Evolutionary conservation across 2,888 invertebrate species (phyloP).

Genomic region (Mythimna vitellina): DNA sequence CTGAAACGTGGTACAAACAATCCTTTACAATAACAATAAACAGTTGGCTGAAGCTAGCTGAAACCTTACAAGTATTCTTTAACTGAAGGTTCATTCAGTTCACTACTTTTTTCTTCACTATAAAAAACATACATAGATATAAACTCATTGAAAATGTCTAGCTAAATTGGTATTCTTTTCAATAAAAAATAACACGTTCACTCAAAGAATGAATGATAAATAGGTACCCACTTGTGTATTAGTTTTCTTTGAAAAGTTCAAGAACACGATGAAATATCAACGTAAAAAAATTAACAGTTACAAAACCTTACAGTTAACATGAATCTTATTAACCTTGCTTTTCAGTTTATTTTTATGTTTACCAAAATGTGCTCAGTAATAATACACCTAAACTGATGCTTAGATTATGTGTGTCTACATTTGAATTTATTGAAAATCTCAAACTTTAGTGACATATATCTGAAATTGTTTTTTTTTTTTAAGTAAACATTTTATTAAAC

Average conservation of each 20-base stretch:
- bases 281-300: background rate
- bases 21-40: slow-evolving; percentile 14
- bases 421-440: no score
- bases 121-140: slow-evolving; percentile 12
- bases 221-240: background rate
- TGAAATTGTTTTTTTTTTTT: no score
- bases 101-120: no score
- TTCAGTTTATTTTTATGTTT: background rate
- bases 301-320: no score
- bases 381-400: background rate
- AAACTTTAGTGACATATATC: no score
- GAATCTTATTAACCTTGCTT: background rate
- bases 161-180: slow-evolving; percentile 7
- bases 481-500: no score
- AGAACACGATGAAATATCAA: background rate
- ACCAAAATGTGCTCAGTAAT: background rate
- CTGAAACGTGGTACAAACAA: slow-evolving; percentile 9
- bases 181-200: slow-evolving; percentile 2
- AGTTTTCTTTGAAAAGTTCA: background rate
- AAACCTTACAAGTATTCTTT: slow-evolving; percentile 27
- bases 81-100: slow-evolving; percentile 37
- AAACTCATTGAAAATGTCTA: slow-evolving; percentile 16
- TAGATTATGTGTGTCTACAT: background rate
- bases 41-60: slow-evolving; percentile 19
- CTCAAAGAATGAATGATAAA: slow-evolving; percentile 11